Percentiles rank a stretch among this genome's conserved stretches.
Evolutionary conservation across 2,113 vertebrate species (phyloP).

Genomic region (Cheilinus undulatus): DNA sequence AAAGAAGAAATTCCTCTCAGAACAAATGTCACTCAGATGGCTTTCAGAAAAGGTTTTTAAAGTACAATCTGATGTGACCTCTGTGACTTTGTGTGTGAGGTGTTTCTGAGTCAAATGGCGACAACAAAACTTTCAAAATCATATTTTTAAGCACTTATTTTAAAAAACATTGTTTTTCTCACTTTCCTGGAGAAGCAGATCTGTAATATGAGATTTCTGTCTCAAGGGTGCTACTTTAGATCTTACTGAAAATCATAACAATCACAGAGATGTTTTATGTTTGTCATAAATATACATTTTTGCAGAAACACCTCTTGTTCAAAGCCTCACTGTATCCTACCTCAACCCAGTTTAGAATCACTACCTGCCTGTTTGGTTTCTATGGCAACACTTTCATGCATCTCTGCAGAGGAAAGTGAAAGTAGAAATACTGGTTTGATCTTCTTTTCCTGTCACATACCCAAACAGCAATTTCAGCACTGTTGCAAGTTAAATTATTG

Average conservation of each 20-base stretch:
- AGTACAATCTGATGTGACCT: slow-evolving; percentile 32
- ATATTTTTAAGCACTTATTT: slow-evolving; percentile 16
- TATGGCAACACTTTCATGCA: slow-evolving; percentile 50
- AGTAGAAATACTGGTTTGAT: slow-evolving; percentile 18
- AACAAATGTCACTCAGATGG: slow-evolving; percentile 65
- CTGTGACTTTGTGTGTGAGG: neutral
- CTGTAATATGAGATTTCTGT: neutral
- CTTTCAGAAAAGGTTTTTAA: slow-evolving; percentile 38
- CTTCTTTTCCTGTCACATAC: slow-evolving; percentile 11
- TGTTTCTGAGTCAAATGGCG: slow-evolving; percentile 18
- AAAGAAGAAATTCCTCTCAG: slow-evolving; percentile 32
- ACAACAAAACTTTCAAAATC: neutral
- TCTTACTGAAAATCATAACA: neutral
- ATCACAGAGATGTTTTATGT: neutral
- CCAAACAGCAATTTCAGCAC: slow-evolving; percentile 13
- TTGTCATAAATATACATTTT: neutral
- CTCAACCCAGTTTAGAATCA: neutral
- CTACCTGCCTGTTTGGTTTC: slow-evolving; percentile 26
- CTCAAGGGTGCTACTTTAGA: neutral
- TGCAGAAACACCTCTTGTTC: neutral
- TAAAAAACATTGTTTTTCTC: slow-evolving; percentile 10
- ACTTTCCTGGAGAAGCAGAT: neutral
- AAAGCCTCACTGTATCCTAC: neutral
- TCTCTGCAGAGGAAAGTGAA: slow-evolving; percentile 15
- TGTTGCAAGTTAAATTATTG: neutral